Evolutionary conservation across 2,113 vertebrate genomes (phyloP).

Genomic region (Oryctolagus cuniculus): DNA sequence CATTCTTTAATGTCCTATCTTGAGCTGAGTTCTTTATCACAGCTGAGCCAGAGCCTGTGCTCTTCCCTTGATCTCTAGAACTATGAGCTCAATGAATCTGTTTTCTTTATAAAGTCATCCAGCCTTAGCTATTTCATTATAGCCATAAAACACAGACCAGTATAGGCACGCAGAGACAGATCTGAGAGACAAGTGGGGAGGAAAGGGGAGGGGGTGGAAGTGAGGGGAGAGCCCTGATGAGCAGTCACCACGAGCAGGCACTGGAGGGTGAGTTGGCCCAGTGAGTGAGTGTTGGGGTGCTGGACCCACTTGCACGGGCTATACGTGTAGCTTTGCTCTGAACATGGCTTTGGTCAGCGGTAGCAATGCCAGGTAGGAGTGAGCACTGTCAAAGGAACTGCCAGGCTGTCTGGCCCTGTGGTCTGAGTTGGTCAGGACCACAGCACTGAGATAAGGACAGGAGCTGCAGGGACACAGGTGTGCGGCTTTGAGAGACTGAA

Average conservation of each 20-base stretch:
- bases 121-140: too few species aligned
- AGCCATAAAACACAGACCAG: too few species aligned
- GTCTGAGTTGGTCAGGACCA: neutral
- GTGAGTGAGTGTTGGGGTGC: rapidly evolving
- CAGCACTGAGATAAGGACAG: neutral
- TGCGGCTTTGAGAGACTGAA: neutral
- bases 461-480: neutral
- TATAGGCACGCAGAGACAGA: neutral
- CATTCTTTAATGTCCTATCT: too few species aligned
- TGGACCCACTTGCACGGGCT: too few species aligned
- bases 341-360: neutral
- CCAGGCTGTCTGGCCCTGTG: neutral
- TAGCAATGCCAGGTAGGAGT: neutral
- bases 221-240: neutral
- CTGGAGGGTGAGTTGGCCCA: too few species aligned
- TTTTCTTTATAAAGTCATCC: too few species aligned
- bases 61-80: too few species aligned
- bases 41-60: too few species aligned
- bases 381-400: neutral
- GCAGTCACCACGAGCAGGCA: neutral
- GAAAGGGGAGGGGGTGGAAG: neutral
- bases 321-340: neutral
- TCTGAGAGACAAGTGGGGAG: neutral
- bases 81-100: too few species aligned
- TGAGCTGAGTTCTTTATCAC: too few species aligned